Base-by-base conservation (phyloP, 2,888 invertebrate genomes). In the Dysmachus trigonus region DNA sequence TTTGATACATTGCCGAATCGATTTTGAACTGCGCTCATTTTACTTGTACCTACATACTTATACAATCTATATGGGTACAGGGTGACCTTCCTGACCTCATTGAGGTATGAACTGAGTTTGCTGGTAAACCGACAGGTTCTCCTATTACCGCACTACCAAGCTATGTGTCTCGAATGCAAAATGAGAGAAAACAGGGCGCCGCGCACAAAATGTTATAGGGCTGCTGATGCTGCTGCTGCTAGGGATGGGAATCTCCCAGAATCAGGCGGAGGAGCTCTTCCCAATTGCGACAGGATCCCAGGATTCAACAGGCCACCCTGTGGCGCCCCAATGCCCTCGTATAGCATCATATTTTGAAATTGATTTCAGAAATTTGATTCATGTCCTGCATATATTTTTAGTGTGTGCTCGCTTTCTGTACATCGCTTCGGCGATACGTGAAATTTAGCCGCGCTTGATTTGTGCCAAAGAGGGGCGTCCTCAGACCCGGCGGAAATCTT, bases 351-450 rank as follows among this genome's bases (percentile, higher is more conserved):
- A 81, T 81, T 81, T 81, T 27, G 31, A 62, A 81, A 81, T 81
- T 81, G 81, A 81, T 81, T 81, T 62, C 81, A 81, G 81, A 81
- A 81, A 81, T 81, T 81, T 81, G 81, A 81, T 81, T 81, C 81
- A 81, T 81, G 81, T 81, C 81, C 81, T 81, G 81, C 81, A 81
- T 81, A 81, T 81, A 77, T 81, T 81, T 41, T 79, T 47, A 27
- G 81, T 30, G 35, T 18, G 31, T 33, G 18, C 81, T 30, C 53
- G 27, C 27, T 73, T 31, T 27, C 31, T 27, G 31, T 18, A 27
- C 35, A 73, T 35, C 79, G 51, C 15, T 73, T 22, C 62, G 18
- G 7, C 18, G 31, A 81, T 41, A 79, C 79, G 79, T 79, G 79
- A 41, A 62, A 31, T 81, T 53, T 81, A 81, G 53, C 8, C 62